phyloP scores from a whole-genome alignment of 1,140 invertebrate genomes.

The Drosophila teissieri region DNA sequence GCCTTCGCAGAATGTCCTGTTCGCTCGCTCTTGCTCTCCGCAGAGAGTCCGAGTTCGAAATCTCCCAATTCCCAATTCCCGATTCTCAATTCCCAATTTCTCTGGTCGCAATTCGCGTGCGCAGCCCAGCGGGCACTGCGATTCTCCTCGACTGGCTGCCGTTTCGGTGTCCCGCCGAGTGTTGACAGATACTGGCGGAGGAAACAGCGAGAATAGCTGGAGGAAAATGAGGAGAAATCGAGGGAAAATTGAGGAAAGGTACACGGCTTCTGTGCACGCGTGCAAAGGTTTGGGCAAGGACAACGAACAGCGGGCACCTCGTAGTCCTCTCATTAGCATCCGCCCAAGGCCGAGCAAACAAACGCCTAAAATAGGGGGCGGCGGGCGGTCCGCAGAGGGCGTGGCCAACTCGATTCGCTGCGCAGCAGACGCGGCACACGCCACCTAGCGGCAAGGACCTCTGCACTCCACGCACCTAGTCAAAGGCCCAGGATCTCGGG shows the following conservation, averaged over 20 bases:
- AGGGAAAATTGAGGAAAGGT: not conserved
- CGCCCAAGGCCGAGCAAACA: constrained; percentile 25
- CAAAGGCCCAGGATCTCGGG: not conserved
- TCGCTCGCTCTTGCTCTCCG: not conserved
- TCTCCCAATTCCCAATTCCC: constrained; percentile 6
- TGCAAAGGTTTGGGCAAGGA: constrained; percentile 61
- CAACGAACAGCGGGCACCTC: constrained; percentile 66
- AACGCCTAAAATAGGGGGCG: constrained; percentile 12
- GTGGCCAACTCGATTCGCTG: constrained; percentile 36
- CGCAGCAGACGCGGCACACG: constrained; percentile 47
- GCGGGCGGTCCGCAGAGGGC: constrained; percentile 36
- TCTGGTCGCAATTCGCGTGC: constrained; percentile 62
- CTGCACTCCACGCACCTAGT: not conserved
- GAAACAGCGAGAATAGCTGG: constrained; percentile 5
- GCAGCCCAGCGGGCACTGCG: constrained; percentile 53
- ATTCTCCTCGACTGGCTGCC: constrained; percentile 35
- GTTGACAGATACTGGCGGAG: constrained; percentile 23
- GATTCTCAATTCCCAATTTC: too few species aligned
- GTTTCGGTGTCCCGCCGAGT: constrained; percentile 49
- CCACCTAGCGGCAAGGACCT: constrained; percentile 27
- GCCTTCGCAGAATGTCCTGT: constrained; percentile 54
- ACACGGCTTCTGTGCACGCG: constrained; percentile 72
- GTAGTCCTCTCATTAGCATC: constrained; percentile 36
- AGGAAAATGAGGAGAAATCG: constrained; percentile 11
- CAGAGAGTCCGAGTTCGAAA: not conserved